Percentiles rank a stretch among this genome's conserved stretches.
These are phyloP conservation scores for Epizoanthus rinbou DNA, from an alignment of 92 coral and sea anemone genomes.

Conservation along the genomic window DNA sequence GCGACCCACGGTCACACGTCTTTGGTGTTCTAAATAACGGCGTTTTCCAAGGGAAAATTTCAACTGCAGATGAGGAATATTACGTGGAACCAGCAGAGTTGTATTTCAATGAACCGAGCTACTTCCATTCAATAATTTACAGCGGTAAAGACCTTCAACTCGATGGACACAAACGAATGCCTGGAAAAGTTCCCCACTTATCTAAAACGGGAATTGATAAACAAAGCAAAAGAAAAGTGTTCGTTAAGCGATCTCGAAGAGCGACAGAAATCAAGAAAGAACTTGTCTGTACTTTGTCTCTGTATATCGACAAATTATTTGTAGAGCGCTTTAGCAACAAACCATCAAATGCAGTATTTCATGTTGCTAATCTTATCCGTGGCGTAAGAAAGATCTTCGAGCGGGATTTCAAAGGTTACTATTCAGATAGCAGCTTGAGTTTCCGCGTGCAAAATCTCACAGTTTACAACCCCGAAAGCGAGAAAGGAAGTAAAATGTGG, in stretches of 20 bases:
- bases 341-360: constrained; percentile 65
- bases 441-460: constrained; percentile 69
- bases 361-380: constrained; percentile 69
- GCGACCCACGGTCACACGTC: constrained; percentile 73
- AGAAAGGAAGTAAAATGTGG: constrained; percentile 42
- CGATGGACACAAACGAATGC: constrained; percentile 39
- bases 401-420: constrained; percentile 60
- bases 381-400: constrained; percentile 73
- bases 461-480: constrained; percentile 53
- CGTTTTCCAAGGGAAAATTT: constrained; percentile 82
- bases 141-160: constrained; percentile 67
- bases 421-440: constrained; percentile 63
- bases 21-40: constrained; percentile 84
- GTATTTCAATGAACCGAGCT: constrained; percentile 64
- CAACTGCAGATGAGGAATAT: constrained; percentile 58
- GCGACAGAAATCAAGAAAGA: constrained; percentile 47
- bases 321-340: constrained; percentile 63
- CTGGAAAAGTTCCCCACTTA: constrained; percentile 22
- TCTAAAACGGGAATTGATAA: constrained; percentile 27
- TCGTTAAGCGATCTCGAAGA: constrained; percentile 43
- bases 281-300: constrained; percentile 69
- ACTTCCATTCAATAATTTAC: constrained; percentile 89
- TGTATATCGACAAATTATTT: constrained; percentile 74
- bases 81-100: constrained; percentile 83
- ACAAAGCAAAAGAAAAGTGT: background rate